Evolutionary conservation across 2,797 vertebrate species (phyloP), one percentile per base, ranked within the genome.

Genomic region (Helicolenus hilgendorfi): DNA sequence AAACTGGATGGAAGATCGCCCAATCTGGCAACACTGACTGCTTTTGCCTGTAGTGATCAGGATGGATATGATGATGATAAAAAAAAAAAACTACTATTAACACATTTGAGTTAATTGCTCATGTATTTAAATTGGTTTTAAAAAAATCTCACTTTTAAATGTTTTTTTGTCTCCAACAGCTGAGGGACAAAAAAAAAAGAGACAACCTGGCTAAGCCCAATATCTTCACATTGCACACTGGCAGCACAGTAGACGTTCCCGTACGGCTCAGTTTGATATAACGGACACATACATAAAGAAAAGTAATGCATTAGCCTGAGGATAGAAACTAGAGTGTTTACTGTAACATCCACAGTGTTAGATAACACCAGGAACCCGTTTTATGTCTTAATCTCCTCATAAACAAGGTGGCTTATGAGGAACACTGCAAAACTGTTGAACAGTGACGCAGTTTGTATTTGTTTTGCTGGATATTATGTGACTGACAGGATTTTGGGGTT

Each of bases 321-420:
- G 71, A 79, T 77, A 63, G 79, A 84, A 77, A 62, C 60, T 68
- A 1, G 58, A 73, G 81, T 81, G 75, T 87, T 81, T 83, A 56
- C 77, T 89, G 80, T 73, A 67, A 84, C 82, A 86, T 85, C 75
- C 79, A 53, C 81, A 53, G 77, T 9, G 18, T 79, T 82, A 72
- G 81, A 86, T 85, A 92, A 89, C 76, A 77, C 72, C 67, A 58
- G 74, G 60, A 87, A 88, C 64, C 69, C 63, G 11, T 85, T 89
- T 82, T 72, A 72, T 77, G 89, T 92, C 81, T 80, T 94, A 91
- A 94, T 95, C 92, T 91, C 81, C 84, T 89, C 83, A 84, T 79
- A 71, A 90, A 90, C 81, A 89, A 89, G 72, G 74, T 77, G 73
- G 81, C 35, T 81, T 58, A 79, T 31, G 82, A 88, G 68, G 67